Base-by-base conservation (phyloP, 2,113 vertebrate genomes). In the Hylia prasina region DNA sequence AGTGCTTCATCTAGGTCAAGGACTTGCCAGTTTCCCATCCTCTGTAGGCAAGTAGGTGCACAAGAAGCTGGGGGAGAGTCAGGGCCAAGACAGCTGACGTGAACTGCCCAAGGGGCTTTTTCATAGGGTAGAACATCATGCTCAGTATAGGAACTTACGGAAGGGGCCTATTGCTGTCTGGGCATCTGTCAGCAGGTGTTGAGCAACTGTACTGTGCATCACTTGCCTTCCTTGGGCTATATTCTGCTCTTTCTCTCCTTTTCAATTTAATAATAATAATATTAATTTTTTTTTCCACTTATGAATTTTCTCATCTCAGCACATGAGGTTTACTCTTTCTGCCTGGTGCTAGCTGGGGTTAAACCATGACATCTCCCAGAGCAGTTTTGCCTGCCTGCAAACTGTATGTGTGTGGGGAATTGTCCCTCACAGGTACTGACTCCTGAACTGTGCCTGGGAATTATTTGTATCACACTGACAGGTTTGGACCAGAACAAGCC, bases 371-470 rank as follows among this genome's bases (percentile, higher is more conserved):
- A 61, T 19, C 39, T 76, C 40, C 40, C 25, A 61, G 51, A 45
- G 28, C 7, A 48, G 9, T 69, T n/a, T 50, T 65, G 28, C 15
- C 20, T 51, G 16, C 19, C 54, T 70, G 30, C 24, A 50, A 82
- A n/a, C 31, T 37, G 9, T 7, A 3, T 3, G 2, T 2, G 0
- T n/a, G 23, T 7, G 13, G 1, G 15, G 13, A 23, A 33, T 21
- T 6, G 7, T 63, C 9, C 25, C 19, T 40, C 6, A 0, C 15
- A 5, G 3, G 2, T 35, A 7, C 42, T 7, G 7, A 30, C 20
- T 64, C 31, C 37, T 16, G 28, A 73, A 42, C 7, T 9, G 4
- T 25, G 6, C 25, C 11, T 37, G 35, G 42, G 27, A 84, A 31
- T 54, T 30, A 10, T 53, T 50, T 63, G 11, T 39, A 10, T 61